Evolutionary conservation across 2,113 vertebrate species (phyloP), one percentile per base, ranked within the genome.

Genomic region (Picathartes gymnocephalus): DNA sequence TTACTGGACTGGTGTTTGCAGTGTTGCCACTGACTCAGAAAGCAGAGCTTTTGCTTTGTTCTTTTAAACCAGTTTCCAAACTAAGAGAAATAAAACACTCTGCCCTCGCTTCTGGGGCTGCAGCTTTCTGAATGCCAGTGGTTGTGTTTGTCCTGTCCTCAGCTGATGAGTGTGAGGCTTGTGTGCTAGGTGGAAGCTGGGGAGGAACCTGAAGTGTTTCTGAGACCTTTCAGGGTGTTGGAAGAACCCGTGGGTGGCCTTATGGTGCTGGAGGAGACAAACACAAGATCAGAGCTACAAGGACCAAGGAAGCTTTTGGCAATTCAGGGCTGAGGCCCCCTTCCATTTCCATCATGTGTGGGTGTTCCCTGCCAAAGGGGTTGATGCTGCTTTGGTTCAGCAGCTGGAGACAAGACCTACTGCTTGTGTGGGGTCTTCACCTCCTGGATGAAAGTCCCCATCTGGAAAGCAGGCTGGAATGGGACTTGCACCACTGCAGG

Each of bases 1-100:
- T 57, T 66, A 4, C 48, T 79, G 66, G 20, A 10, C 45, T 56
- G 45, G 7, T 4, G 5, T 58, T 66, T 0, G 1, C 50, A 31
- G 28, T 35, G 50, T 70, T 65, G n/a, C 42, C 19, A 15, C 58
- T 82, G 0, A 8, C 39, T 27, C 0, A 0, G 35, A 37, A 23
- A 45, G 66, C 74, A 27, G 39, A 70, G 40, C 44, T 76, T 64
- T 68, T 79, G 57, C n/a, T 95, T 83, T 82, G 35, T 65, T 80
- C 51, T 48, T 76, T 76, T 44, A 85, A 91, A 70, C 18, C 39
- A 25, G 6, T 86, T 94, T 79, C 28, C 27, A 50, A 66, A 62
- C 23, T 9, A n/a, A 64, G 39, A 76, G 31, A 79, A 96, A 92
- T 91, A 94, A 96, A 96, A 44, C 7, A 21, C 5, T 62, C 39